Percentiles rank a stretch among this genome's conserved stretches.
Conservation (phyloP, 1,140 invertebrate genomes). For the Solenopsis invicta region DNA sequence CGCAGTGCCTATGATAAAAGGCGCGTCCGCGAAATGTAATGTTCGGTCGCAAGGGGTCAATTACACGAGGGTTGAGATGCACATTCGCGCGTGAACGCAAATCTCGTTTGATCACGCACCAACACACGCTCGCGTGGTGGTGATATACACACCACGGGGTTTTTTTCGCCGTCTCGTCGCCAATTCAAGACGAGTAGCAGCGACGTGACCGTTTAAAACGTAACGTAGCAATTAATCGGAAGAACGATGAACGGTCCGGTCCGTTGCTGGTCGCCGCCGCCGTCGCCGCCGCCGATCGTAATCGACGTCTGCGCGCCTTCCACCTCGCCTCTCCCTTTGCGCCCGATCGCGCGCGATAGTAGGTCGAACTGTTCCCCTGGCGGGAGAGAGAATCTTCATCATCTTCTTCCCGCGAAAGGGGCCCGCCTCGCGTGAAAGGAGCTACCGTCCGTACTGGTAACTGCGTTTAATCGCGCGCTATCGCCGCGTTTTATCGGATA, state of each 20-base stretch:
- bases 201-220: constrained; percentile 67
- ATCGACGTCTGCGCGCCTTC: constrained; percentile 59
- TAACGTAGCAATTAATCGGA: constrained; percentile 72
- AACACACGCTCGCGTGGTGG: constrained; percentile 32
- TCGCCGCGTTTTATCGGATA: constrained; percentile 62
- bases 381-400: constrained; percentile 42
- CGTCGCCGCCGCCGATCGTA: constrained; percentile 36
- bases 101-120: neutral
- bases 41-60: constrained; percentile 32
- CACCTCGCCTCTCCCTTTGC: constrained; percentile 28
- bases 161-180: constrained; percentile 16
- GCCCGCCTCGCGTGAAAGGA: constrained; percentile 55
- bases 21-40: constrained; percentile 24
- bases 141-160: neutral
- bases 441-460: constrained; percentile 57
- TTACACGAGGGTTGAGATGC: constrained; percentile 37
- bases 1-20: neutral
- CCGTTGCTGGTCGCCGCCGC: constrained; percentile 21
- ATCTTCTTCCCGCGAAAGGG: constrained; percentile 29
- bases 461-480: constrained; percentile 61
- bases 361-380: constrained; percentile 50
- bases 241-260: constrained; percentile 58
- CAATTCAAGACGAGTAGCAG: constrained; percentile 46
- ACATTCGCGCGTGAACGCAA: neutral
- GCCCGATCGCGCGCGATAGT: constrained; percentile 52